A percentile compares a stretch with the other conserved stretches of the same genome.
These are phyloP conservation scores for Eurystomus glaucurus DNA, from an alignment of 2,797 vertebrate genomes.

Conservation along the genomic window DNA sequence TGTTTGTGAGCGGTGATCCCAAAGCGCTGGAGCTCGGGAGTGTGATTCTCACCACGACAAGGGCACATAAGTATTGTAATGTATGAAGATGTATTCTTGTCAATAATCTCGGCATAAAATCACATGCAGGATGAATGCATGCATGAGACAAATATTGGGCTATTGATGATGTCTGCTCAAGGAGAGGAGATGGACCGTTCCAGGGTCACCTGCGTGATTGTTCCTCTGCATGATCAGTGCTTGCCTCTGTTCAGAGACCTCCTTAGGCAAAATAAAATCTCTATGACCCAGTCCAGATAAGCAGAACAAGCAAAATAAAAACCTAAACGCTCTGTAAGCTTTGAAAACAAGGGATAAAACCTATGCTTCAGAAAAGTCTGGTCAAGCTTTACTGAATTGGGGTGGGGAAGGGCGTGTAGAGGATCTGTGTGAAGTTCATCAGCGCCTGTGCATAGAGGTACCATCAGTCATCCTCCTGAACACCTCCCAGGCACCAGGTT, in stretches of 20 bases:
- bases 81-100: slow-evolving; percentile 74
- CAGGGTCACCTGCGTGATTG: slow-evolving; percentile 35
- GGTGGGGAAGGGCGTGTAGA: neutral
- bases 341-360: neutral
- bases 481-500: neutral
- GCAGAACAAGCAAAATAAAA: neutral
- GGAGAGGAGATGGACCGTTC: slow-evolving; percentile 41
- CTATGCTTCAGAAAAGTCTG: fast-evolving
- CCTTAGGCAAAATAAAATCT: neutral
- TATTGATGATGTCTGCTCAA: slow-evolving; percentile 38
- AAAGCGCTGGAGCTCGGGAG: neutral
- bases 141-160: slow-evolving; percentile 29
- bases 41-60: neutral
- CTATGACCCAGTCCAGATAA: neutral
- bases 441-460: neutral
- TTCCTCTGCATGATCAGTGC: neutral
- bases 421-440: neutral
- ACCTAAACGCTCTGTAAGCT: neutral
- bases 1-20: neutral
- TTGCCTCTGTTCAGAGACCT: neutral
- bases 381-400: neutral
- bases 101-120: slow-evolving; percentile 15
- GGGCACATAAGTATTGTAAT: slow-evolving; percentile 63
- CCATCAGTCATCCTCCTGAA: slow-evolving; percentile 5
- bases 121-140: slow-evolving; percentile 41